Conservation (phyloP, 2,797 vertebrate species). For the Neosilurus mollespiculum region DNA sequence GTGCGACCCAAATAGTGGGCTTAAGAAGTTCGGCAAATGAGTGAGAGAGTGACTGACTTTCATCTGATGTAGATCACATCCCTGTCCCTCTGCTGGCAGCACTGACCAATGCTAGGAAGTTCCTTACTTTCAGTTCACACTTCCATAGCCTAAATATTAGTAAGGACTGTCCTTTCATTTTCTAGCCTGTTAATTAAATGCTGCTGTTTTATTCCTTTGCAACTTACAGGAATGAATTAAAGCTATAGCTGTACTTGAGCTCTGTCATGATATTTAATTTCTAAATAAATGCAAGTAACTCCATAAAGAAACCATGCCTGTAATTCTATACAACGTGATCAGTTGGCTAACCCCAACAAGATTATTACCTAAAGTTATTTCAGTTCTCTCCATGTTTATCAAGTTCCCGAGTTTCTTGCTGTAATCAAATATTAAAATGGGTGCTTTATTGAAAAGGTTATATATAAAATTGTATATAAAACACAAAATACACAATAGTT, state of each 20-base stretch:
- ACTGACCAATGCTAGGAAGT: neutral
- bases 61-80: neutral
- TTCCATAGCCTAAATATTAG: neutral
- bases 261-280: neutral
- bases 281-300: neutral
- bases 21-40: too few species aligned
- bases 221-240: neutral
- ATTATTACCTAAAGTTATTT: neutral
- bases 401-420: neutral
- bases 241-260: neutral
- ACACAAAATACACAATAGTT: neutral
- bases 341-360: neutral
- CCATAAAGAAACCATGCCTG: neutral
- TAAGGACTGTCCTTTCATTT: neutral
- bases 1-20: too few species aligned
- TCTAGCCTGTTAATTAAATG: neutral
- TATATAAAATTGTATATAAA: neutral
- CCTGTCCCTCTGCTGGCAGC: neutral
- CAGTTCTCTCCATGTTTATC: neutral
- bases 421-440: neutral
- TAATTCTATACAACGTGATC: neutral
- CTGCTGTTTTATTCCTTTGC: neutral
- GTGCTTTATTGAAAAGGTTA: neutral
- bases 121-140: neutral
- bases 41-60: neutral